phyloP scores from a whole-genome alignment of 2,113 vertebrate genomes.

The Brachypteracias leptosomus region DNA sequence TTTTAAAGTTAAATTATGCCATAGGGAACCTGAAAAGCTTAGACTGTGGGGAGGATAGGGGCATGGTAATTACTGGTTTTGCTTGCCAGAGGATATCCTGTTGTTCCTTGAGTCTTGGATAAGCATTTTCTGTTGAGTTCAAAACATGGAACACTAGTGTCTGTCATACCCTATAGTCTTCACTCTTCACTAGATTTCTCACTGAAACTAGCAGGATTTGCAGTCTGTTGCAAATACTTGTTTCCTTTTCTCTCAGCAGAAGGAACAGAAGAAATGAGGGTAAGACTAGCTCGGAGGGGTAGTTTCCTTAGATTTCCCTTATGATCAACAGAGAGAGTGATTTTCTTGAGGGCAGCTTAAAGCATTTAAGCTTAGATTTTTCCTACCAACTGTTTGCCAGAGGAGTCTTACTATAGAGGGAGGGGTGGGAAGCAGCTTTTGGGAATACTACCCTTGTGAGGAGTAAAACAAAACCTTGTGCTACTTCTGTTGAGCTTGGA shows the following conservation, averaged over 20 bases:
- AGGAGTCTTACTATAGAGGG: background rate
- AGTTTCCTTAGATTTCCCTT: background rate
- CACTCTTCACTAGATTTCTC: background rate
- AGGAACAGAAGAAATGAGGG: background rate
- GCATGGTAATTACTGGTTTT: background rate
- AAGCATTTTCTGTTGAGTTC: background rate
- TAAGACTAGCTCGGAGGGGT: background rate
- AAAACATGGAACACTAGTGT: background rate
- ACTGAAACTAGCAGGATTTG: background rate
- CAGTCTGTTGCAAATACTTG: background rate
- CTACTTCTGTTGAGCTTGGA: background rate
- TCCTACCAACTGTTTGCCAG: background rate
- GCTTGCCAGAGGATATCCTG: background rate
- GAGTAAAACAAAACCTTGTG: background rate
- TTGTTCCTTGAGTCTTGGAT: background rate
- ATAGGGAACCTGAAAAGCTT: background rate
- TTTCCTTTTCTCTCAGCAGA: background rate
- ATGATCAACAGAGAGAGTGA: background rate
- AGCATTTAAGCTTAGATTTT: background rate
- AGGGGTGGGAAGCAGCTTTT: background rate
- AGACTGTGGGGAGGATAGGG: background rate
- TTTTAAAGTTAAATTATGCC: background rate
- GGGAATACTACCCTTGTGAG: background rate
- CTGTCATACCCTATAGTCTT: background rate
- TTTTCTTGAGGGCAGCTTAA: background rate